Conservation (phyloP, 2,888 invertebrate species). For the Yponomeuta plumbellus region DNA sequence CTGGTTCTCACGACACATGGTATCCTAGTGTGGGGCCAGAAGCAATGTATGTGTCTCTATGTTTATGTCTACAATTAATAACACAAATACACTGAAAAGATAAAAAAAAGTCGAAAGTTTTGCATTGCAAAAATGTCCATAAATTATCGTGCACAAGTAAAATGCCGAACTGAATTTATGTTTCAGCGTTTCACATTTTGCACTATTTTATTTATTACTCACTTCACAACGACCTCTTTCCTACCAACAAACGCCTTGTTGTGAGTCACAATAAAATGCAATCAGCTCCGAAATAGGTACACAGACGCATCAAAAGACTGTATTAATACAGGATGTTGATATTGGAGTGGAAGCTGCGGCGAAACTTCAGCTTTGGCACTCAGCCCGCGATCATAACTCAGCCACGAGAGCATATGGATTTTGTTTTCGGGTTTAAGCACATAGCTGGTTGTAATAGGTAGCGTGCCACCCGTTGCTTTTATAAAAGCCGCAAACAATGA, state of each 20-base stretch:
- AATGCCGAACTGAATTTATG: background rate
- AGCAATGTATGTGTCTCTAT: too few relatives aligned
- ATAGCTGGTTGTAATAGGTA: background rate
- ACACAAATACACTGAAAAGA: too few relatives aligned
- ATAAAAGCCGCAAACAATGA: background rate
- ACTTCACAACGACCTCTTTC: conserved; percentile 9
- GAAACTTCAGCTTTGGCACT: conserved; percentile 8
- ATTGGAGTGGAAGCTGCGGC: conserved; percentile 5
- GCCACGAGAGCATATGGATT: background rate
- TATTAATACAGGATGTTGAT: conserved; percentile 14
- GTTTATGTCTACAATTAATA: too few relatives aligned
- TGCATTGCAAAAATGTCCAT: too few relatives aligned
- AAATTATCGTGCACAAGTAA: too few relatives aligned
- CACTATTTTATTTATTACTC: background rate
- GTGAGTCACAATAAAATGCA: conserved; percentile 10
- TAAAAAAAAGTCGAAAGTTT: too few relatives aligned
- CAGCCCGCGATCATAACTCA: conserved; percentile 7
- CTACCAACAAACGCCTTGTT: background rate
- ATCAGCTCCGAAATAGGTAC: conserved; percentile 10
- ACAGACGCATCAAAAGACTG: conserved; percentile 11
- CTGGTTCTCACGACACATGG: too few relatives aligned
- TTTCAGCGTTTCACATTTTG: background rate
- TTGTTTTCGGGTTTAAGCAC: background rate
- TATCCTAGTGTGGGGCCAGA: too few relatives aligned
- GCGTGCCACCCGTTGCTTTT: background rate